Evolutionary conservation across 2,888 invertebrate genomes (phyloP).

Genomic region (Mythimna ferrago): DNA sequence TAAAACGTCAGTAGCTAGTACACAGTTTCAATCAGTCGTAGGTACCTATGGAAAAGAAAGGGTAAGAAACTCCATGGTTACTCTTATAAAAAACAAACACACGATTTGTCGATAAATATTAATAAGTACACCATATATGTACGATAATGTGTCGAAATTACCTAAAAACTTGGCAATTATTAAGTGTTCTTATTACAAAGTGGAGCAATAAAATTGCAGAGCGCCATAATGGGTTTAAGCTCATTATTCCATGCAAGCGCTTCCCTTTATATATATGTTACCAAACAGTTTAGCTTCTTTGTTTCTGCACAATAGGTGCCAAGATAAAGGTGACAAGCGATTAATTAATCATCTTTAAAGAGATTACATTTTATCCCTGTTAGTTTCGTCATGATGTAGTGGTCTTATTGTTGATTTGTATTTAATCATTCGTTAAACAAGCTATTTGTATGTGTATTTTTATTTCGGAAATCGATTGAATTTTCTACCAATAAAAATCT

Average conservation of each 20-base stretch:
- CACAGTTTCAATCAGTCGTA: no score
- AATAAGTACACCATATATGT: constrained; percentile 20
- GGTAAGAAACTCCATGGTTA: no score
- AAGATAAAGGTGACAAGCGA: constrained; percentile 49
- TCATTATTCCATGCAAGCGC: constrained; percentile 61
- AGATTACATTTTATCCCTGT: constrained; percentile 6
- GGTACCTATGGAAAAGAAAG: no score
- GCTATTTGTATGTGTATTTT: neutral
- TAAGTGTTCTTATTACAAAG: constrained; percentile 58
- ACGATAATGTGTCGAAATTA: constrained; percentile 55
- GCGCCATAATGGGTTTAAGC: constrained; percentile 61
- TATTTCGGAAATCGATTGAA: no score
- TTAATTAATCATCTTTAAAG: constrained; percentile 37
- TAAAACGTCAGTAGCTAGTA: no score
- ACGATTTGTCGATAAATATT: constrained; percentile 39
- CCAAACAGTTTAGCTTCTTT: constrained; percentile 60
- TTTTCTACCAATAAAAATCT: no score
- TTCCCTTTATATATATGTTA: constrained; percentile 59
- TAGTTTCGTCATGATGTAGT: constrained; percentile 10
- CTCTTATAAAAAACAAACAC: constrained; percentile 9
- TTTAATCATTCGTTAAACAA: neutral
- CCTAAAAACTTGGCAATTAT: constrained; percentile 54
- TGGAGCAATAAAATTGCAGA: constrained; percentile 66
- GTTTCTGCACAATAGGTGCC: constrained; percentile 45
- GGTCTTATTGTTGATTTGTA: neutral